These are phyloP conservation scores for Numida meleagris DNA, from an alignment of 2,113 vertebrate species.

Conservation along the genomic window DNA sequence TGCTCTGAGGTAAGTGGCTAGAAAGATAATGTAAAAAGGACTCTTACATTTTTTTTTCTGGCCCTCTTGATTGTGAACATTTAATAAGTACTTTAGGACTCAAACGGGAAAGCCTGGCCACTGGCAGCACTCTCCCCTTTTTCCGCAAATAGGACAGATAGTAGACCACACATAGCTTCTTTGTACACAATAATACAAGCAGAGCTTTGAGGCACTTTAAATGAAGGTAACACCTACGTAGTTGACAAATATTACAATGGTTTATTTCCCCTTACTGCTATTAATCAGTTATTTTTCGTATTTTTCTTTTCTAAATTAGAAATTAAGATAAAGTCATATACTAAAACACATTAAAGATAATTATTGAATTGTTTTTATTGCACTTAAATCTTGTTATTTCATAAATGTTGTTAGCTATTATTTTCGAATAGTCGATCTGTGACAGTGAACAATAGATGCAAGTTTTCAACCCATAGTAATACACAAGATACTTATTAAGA, in stretches of 20 bases:
- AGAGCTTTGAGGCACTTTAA: not conserved
- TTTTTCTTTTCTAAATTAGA: not conserved
- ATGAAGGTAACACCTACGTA: not conserved
- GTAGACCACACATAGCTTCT: not conserved
- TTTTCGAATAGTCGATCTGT: conserved; percentile 19
- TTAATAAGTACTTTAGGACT: not conserved
- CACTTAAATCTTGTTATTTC: not conserved
- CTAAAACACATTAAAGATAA: not conserved
- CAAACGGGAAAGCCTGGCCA: not conserved
- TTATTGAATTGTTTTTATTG: not conserved
- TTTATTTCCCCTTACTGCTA: not conserved
- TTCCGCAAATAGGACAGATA: not conserved
- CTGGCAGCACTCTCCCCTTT: not conserved
- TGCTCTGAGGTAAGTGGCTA: not conserved
- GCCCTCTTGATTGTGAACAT: not conserved
- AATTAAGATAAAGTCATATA: too few species aligned
- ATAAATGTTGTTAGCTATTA: not conserved
- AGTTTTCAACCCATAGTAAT: not conserved
- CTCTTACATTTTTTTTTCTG: not conserved
- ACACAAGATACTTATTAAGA: conserved; percentile 9
- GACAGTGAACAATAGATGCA: not conserved
- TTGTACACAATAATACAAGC: not conserved
- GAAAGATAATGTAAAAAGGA: not conserved
- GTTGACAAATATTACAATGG: not conserved
- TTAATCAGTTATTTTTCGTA: not conserved